Conservation (phyloP, 2,113 vertebrate genomes). For the Micronisus gabar region DNA sequence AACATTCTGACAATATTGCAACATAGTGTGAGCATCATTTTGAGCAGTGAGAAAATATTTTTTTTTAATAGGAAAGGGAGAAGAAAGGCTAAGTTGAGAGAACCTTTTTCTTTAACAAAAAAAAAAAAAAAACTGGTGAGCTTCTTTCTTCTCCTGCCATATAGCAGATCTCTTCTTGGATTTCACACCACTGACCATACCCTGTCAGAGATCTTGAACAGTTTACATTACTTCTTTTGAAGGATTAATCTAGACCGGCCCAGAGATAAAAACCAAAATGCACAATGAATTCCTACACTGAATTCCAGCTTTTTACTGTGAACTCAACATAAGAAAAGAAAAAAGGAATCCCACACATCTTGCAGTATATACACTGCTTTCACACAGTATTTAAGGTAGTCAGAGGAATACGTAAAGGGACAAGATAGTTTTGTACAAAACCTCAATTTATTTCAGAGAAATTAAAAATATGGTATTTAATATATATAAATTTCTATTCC, state of each 20-base stretch:
- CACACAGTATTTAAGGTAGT: slow-evolving; percentile 3
- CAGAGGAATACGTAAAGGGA: slow-evolving; percentile 57
- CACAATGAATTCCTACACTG: slow-evolving; percentile 47
- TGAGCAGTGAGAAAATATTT: neutral
- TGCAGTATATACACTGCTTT: slow-evolving; percentile 18
- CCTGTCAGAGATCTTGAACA: slow-evolving; percentile 26
- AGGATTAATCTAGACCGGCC: slow-evolving; percentile 19
- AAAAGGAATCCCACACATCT: slow-evolving; percentile 15
- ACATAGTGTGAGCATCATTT: neutral
- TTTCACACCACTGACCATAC: slow-evolving; percentile 23
- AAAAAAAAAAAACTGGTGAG: neutral
- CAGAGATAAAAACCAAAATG: slow-evolving; percentile 36
- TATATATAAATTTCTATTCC: slow-evolving; percentile 91
- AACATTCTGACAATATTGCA: neutral
- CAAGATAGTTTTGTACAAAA: slow-evolving; percentile 80
- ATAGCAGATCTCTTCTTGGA: slow-evolving; percentile 47
- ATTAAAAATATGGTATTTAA: slow-evolving; percentile 87
- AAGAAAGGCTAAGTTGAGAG: neutral
- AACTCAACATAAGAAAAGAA: slow-evolving; percentile 2
- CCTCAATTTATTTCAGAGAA: slow-evolving; percentile 90
- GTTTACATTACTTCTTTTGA: slow-evolving; percentile 47
- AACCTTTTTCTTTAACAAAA: neutral
- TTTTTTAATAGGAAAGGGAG: neutral
- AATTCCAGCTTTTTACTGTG: slow-evolving; percentile 50
- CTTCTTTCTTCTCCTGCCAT: slow-evolving; percentile 48